Evolutionary conservation across 2,113 vertebrate genomes (phyloP).

Genomic region (Platysternon megacephalum): DNA sequence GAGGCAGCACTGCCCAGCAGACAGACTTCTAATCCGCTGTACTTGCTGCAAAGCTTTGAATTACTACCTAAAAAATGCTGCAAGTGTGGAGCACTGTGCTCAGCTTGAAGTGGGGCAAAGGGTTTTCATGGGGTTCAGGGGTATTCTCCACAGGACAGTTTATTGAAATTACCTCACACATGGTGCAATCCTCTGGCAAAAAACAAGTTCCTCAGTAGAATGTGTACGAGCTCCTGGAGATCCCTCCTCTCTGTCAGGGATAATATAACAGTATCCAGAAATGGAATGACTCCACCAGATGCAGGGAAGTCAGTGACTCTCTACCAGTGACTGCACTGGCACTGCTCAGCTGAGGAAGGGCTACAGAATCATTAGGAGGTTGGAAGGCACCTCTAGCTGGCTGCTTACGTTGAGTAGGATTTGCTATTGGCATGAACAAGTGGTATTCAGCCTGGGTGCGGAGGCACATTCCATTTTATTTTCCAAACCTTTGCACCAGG

Average conservation of each 20-base stretch:
- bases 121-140: not conserved
- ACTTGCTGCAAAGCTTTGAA: not conserved
- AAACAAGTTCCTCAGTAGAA: not conserved
- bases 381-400: not conserved
- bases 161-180: not conserved
- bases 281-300: not conserved
- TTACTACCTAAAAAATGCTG: not conserved
- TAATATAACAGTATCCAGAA: not conserved
- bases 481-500: not conserved
- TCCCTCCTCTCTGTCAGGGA: not conserved
- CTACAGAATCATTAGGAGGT: not conserved
- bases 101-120: not conserved
- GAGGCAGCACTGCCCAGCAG: not conserved
- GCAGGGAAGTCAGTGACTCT: not conserved
- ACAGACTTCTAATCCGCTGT: not conserved
- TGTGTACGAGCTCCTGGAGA: not conserved
- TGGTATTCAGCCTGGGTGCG: not conserved
- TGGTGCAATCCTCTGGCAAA: not conserved
- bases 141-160: not conserved
- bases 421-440: not conserved
- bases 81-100: not conserved
- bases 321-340: not conserved
- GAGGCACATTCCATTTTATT: not conserved
- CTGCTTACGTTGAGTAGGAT: not conserved
- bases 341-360: not conserved